Percentiles rank a stretch among this genome's conserved stretches.
Conservation (phyloP, 2,113 vertebrate species). For the Cyphomyrus plagiostoma region DNA sequence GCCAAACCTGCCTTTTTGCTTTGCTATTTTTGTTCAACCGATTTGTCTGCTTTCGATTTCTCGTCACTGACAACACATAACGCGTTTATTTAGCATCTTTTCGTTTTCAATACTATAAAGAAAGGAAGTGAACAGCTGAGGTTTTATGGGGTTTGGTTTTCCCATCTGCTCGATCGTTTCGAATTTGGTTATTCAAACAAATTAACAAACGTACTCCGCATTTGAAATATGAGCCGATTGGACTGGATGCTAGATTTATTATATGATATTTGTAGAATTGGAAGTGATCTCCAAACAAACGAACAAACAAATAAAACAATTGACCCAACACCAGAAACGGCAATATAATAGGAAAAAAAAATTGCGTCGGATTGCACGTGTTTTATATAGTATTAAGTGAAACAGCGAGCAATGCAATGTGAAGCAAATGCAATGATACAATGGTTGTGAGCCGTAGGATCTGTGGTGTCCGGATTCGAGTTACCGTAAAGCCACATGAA, state of each 20-base stretch:
- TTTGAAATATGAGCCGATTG: neutral
- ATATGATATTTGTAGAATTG: neutral
- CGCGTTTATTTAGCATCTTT: neutral
- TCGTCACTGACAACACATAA: neutral
- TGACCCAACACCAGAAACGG: neutral
- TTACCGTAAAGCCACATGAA: neutral
- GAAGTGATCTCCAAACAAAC: neutral
- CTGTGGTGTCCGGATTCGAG: neutral
- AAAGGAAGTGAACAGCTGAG: neutral
- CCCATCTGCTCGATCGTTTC: neutral
- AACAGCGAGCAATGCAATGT: neutral
- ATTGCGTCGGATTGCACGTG: neutral
- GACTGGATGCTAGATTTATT: neutral
- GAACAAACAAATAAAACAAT: neutral
- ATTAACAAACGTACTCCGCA: neutral
- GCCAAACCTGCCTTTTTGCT: neutral
- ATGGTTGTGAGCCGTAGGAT: neutral
- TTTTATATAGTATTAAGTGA: neutral
- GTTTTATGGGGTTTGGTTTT: neutral
- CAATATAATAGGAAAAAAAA: neutral
- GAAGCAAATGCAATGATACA: neutral
- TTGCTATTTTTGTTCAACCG: neutral
- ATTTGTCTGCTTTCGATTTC: neutral
- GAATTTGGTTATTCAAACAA: neutral
- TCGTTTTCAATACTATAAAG: neutral